These are phyloP conservation scores for Phalacrocorax brasilianus DNA, from an alignment of 2,113 vertebrate species.

Conservation along the genomic window DNA sequence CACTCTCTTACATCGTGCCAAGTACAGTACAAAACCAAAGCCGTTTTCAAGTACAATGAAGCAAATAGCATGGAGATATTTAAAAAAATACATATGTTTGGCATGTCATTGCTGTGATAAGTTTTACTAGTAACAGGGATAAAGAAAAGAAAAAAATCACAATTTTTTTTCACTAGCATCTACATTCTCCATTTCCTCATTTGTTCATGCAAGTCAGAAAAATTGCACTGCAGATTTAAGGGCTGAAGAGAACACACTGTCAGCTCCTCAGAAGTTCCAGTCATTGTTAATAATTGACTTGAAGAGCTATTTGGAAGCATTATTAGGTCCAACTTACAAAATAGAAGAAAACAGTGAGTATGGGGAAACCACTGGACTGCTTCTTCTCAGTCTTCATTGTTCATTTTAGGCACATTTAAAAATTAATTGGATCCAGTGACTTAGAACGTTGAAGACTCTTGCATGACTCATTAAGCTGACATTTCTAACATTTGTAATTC, in stretches of 20 bases:
- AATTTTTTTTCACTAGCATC: neutral
- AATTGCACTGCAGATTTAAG: neutral
- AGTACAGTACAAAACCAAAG: neutral
- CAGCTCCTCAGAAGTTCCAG: neutral
- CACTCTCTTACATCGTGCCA: neutral
- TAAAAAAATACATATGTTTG: neutral
- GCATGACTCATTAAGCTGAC: constrained; percentile 82
- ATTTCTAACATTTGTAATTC: constrained; percentile 71
- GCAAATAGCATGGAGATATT: neutral
- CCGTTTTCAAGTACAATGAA: neutral
- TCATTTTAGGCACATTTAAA: constrained; percentile 63
- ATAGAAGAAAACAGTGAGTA: neutral
- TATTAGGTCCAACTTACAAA: constrained; percentile 26
- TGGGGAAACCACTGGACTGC: neutral
- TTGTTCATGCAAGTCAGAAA: neutral
- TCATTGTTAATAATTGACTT: constrained; percentile 17
- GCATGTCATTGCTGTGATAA: neutral
- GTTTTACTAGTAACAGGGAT: neutral
- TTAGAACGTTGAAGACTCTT: constrained; percentile 62
- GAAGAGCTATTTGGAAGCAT: constrained; percentile 36
- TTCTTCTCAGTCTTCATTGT: constrained; percentile 11
- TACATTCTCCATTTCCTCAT: neutral
- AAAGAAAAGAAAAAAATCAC: neutral
- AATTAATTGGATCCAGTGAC: constrained; percentile 72
- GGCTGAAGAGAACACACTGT: neutral